Base-by-base conservation (phyloP, 2,113 vertebrate genomes). In the Lipophrys pholis region DNA sequence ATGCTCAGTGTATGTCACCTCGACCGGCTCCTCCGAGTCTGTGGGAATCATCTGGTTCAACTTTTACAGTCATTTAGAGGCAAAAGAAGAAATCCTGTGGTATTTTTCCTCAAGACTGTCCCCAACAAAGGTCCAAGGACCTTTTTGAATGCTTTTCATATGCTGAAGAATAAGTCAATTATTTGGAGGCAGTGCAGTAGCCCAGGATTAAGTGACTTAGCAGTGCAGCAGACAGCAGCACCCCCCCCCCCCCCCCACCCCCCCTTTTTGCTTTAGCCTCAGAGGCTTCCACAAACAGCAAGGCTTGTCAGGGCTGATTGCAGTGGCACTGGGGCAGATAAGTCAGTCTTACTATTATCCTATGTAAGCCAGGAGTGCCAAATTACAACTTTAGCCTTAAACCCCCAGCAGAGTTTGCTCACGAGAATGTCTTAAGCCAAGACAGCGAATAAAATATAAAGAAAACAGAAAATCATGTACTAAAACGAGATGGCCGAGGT, bases 301-400 rank as follows among this genome's bases (percentile, higher is more conserved):
- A 14, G 53, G 58, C 78, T 69, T 76, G 83, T 89, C 88, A 85
- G 75, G 80, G 76, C 82, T 87, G 89, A 89, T 85, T 88, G 87
- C 80, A 43, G 80, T 51, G 63, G 89, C 80, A 78, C 79, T 72
- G 73, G 73, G 84, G 83, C 80, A 85, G 89, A 92, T 91, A 89
- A 90, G 84, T 89, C 87, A 89, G 87, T 81, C 80, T 83, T 82
- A 88, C 81, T 82, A 82, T 91, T 89, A 91, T 91, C 87, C 86
- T 75, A 61, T 51, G 85, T 88, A 91, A 93, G 78, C 86, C 51
- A 80, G 73, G 70, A 70, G 83, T 77, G 83, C 80, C 87, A 91
- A 90, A 92, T 90, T 90, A 89, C 86, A 85, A 77, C 77, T 82
- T 84, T 66, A 90, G 80, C 74, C 81, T 70, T 78, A 88, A 91